These are phyloP conservation scores for Antigone vipio DNA, from an alignment of 2,113 vertebrate species.

Conservation along the genomic window DNA sequence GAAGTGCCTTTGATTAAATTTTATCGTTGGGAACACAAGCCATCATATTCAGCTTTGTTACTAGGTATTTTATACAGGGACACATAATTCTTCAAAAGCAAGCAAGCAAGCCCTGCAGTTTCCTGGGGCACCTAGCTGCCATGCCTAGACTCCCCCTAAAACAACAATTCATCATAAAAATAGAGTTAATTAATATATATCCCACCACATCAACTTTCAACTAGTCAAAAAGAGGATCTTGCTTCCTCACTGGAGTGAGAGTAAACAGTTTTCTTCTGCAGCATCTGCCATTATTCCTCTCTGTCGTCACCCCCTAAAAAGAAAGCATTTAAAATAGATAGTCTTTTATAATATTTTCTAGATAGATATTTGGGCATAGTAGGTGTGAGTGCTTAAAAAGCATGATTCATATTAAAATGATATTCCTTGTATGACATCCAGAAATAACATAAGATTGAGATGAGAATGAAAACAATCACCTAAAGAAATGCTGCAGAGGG, in stretches of 20 bases:
- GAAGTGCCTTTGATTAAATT: background rate
- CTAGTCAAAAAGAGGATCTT: background rate
- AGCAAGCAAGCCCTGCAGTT: background rate
- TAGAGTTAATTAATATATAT: background rate
- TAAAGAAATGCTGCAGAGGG: background rate
- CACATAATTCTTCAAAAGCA: background rate
- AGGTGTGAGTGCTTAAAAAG: background rate
- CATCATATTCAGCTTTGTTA: background rate
- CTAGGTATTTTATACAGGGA: background rate
- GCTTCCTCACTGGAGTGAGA: background rate
- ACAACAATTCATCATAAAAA: background rate
- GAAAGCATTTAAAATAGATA: background rate
- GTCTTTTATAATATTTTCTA: background rate
- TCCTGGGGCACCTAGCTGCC: background rate
- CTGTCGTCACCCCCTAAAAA: background rate
- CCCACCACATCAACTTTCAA: background rate
- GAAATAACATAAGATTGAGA: background rate
- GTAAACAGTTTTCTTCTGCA: background rate
- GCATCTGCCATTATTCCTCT: background rate
- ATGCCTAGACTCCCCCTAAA: background rate
- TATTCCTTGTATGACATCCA: background rate
- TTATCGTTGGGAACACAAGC: background rate
- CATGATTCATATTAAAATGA: background rate
- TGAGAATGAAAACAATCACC: background rate
- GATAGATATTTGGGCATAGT: background rate